Conservation (phyloP, 2,797 vertebrate genomes). For the Malacoraja senta region DNA sequence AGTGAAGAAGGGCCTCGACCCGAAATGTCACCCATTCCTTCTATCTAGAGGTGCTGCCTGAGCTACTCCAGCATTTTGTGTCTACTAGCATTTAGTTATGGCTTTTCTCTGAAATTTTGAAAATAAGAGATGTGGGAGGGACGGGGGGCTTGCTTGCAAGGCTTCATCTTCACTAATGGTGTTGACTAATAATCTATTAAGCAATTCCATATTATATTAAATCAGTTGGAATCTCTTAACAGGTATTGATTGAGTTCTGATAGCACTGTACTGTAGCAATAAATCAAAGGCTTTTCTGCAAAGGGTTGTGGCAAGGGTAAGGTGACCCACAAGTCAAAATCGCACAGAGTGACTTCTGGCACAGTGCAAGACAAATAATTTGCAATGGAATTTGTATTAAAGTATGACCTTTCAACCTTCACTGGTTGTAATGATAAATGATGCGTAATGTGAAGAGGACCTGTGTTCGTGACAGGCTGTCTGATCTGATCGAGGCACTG, state of each 20-base stretch:
- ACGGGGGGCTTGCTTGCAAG: background rate
- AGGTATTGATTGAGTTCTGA: slow-evolving; percentile 36
- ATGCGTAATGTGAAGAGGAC: background rate
- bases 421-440: background rate
- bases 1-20: too few species aligned
- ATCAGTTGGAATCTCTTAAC: background rate
- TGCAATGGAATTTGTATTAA: slow-evolving; percentile 9
- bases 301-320: slow-evolving; percentile 22
- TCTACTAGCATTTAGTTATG: background rate
- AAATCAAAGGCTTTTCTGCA: slow-evolving; percentile 19
- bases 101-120: background rate
- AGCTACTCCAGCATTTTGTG: too few species aligned
- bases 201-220: slow-evolving; percentile 18
- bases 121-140: background rate
- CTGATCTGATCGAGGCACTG: background rate
- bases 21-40: too few species aligned
- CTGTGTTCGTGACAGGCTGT: background rate
- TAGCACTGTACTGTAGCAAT: slow-evolving; percentile 12
- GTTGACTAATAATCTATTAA: slow-evolving; percentile 33
- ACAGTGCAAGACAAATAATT: slow-evolving; percentile 16
- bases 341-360: background rate
- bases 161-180: background rate
- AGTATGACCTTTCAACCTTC: background rate
- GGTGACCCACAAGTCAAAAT: slow-evolving; percentile 8
- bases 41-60: too few species aligned